phyloP scores from a whole-genome alignment of 23 tunicate species.

The Ciona savignyi region DNA sequence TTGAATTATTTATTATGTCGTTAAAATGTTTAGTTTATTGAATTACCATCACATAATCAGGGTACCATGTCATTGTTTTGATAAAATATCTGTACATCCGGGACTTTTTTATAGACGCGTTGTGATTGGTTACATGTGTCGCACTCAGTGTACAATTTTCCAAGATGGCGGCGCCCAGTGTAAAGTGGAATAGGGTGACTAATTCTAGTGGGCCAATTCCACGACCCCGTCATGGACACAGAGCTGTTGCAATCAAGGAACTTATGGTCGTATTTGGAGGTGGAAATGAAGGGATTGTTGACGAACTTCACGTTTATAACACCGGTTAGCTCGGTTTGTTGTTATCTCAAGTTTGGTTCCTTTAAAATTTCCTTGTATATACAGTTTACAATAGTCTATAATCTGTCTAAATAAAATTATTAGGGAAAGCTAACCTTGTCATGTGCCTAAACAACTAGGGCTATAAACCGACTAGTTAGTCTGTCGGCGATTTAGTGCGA shows the following conservation, averaged over 20 bases:
- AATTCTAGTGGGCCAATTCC: constrained; percentile 83
- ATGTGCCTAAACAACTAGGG: no score
- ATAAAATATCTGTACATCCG: no score
- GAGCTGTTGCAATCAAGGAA: constrained; percentile 82
- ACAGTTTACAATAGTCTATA: no score
- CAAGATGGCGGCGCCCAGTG: constrained; percentile 87
- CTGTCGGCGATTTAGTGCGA: no score
- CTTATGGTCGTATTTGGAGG: constrained; percentile 94
- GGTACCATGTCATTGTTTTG: no score
- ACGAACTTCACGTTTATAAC: constrained; percentile 88
- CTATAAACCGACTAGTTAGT: no score
- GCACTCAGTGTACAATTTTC: constrained; percentile 7
- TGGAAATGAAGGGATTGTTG: constrained; percentile 94
- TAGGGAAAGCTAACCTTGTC: no score
- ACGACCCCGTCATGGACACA: constrained; percentile 94
- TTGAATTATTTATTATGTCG: no score
- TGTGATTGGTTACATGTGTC: constrained; percentile 91
- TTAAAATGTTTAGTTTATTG: no score
- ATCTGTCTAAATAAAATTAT: no score
- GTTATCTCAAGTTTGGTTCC: background rate
- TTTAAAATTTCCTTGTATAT: background rate
- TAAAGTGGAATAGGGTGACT: constrained; percentile 42
- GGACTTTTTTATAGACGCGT: constrained; percentile 35
- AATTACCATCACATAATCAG: no score
- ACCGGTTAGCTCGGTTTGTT: constrained; percentile 34